A percentile compares a stretch with the other conserved stretches of the same genome.
phyloP scores from a whole-genome alignment of 2,113 vertebrate species.

The Pandion haliaetus region DNA sequence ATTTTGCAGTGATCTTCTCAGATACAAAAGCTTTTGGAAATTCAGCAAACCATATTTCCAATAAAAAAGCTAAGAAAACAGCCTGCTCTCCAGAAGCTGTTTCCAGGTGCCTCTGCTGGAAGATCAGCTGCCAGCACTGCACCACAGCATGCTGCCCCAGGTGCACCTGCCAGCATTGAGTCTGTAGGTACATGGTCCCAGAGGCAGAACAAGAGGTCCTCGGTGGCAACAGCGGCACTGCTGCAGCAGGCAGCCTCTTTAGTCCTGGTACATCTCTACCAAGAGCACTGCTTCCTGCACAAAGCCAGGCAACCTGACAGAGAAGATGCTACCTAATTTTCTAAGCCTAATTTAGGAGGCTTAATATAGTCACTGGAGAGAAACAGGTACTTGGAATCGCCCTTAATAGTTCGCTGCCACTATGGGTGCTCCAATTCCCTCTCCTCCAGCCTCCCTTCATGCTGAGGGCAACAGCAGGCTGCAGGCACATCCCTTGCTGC shows the following conservation, averaged over 20 bases:
- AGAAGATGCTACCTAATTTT: not conserved
- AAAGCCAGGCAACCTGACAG: not conserved
- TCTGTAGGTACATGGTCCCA: not conserved
- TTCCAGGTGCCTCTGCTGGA: not conserved
- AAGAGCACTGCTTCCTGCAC: not conserved
- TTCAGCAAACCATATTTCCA: not conserved
- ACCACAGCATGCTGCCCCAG: not conserved
- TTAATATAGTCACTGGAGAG: not conserved
- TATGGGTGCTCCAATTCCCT: no score
- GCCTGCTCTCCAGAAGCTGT: not conserved
- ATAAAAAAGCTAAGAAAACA: not conserved
- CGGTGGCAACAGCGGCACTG: not conserved
- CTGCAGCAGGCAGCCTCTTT: not conserved
- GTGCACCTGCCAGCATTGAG: not conserved
- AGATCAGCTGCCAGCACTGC: not conserved
- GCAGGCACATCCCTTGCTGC: not conserved
- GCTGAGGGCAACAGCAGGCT: not conserved
- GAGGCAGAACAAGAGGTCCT: not conserved
- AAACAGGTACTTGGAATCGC: not conserved
- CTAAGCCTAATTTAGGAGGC: not conserved
- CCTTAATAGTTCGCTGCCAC: not conserved
- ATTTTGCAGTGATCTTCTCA: not conserved
- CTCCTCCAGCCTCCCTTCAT: no score
- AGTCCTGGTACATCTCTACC: not conserved
- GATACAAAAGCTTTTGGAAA: not conserved